Evolutionary conservation across 2,797 vertebrate species (phyloP).

Genomic region (Uromys caudimaculatus): DNA sequence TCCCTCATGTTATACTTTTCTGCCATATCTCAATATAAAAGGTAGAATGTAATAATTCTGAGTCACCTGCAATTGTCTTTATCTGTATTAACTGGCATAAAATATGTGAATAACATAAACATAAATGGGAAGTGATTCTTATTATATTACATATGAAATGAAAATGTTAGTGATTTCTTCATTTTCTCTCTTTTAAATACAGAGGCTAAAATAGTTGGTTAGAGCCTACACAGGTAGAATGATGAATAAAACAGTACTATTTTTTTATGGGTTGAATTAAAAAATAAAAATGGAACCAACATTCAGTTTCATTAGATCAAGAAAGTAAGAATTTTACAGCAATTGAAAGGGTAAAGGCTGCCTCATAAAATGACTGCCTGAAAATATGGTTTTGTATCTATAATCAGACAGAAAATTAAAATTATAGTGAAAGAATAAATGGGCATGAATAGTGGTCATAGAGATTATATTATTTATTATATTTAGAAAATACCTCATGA

Average conservation of each 20-base stretch:
- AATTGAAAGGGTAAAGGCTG: background rate
- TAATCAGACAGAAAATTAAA: background rate
- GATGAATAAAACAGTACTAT: background rate
- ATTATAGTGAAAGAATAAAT: background rate
- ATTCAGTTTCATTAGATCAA: background rate
- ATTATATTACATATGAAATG: background rate
- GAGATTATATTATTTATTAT: background rate
- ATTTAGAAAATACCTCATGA: background rate
- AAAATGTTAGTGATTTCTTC: constrained; percentile 3
- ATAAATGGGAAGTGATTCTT: background rate
- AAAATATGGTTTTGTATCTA: background rate
- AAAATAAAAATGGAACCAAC: background rate
- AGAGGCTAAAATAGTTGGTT: background rate
- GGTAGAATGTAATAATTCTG: background rate
- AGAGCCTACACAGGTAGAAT: background rate
- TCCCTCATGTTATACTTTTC: background rate
- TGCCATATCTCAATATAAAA: background rate
- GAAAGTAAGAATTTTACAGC: background rate
- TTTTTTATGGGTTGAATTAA: background rate
- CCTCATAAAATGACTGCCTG: background rate
- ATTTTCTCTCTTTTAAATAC: background rate
- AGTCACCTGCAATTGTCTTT: background rate
- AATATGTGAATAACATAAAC: background rate
- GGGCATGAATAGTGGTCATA: background rate
- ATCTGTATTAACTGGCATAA: background rate